Base-by-base conservation (phyloP, 2,888 invertebrate genomes). In the Lampropteryx suffumata region DNA sequence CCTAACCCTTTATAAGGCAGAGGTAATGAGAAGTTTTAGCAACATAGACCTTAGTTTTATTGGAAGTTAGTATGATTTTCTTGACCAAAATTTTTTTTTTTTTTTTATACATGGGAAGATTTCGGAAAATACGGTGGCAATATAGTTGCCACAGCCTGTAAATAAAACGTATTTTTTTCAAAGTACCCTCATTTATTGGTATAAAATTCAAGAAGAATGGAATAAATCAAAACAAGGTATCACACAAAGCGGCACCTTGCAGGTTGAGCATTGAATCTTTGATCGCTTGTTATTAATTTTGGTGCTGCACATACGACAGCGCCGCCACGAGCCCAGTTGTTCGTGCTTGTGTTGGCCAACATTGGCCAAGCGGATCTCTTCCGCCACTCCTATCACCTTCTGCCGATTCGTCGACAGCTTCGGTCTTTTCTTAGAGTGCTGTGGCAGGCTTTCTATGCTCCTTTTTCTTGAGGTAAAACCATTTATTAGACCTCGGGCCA, bases 271-370 rank as follows among this genome's bases (percentile, higher is more conserved):
- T n/a, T n/a, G 48, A 33, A 59, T 59, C 47, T 58, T 62, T 14
- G 56, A 56, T 30, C 59, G 43, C 34, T 59, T 59, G 21, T 57
- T 57, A 10, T 47, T 34, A 37, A 55, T 59, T 47, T 57, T 55
- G 13, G 61, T 59, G 53, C 59, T n/a, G n/a, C 55, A 61, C 49
- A 53, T 29, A 53, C 59, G 59, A 61, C 59, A 61, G 24, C 43
- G 42, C 12, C 50, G 50, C 50, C 42, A 50, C 14, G 54, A 34
- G 27, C 46, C 42, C 29, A 50, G n/a, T 43, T 50, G 32, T 34
- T 55, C 58, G 44, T 51, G 49, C 37, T 48, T 40, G 47, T 57
- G 50, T 10, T 24, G 50, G n/a, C n/a, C n/a, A n/a, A n/a, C 54
- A 32, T 53, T 50, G 30, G 40, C 40, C 39, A 57, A 50, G 41